phyloP scores from a whole-genome alignment of 1,140 invertebrate genomes.

The Aphis gossypii region DNA sequence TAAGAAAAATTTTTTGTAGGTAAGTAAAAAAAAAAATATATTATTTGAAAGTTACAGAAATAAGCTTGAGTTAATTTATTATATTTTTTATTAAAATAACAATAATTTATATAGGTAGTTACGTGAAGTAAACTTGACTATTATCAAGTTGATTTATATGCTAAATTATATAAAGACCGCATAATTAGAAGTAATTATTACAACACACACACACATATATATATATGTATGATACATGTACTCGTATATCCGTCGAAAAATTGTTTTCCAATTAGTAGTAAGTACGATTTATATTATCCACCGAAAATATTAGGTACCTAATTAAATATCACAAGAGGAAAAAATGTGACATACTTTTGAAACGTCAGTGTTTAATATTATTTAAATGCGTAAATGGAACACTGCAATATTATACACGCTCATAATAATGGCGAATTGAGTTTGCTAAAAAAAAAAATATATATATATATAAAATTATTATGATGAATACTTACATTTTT shows the following conservation, averaged over 20 bases:
- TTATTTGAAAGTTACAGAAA: not conserved
- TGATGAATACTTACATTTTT: not conserved
- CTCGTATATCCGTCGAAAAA: not conserved
- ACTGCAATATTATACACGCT: not conserved
- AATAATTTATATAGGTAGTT: conserved; percentile 11
- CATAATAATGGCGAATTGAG: not conserved
- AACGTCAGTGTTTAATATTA: not conserved
- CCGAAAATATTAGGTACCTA: not conserved
- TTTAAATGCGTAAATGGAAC: not conserved
- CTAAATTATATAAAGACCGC: not conserved
- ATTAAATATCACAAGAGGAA: not conserved
- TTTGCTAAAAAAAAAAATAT: not conserved
- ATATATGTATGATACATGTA: too few species aligned
- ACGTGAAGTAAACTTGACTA: not conserved
- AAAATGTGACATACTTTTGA: not conserved
- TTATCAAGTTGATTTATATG: not conserved
- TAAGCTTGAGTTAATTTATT: too few species aligned
- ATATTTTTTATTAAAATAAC: not conserved
- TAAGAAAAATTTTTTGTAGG: not conserved
- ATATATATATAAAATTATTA: not conserved
- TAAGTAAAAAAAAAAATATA: too few species aligned
- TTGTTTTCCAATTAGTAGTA: not conserved
- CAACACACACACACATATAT: not conserved
- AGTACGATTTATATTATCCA: not conserved
- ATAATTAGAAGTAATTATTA: not conserved